Conservation (phyloP, 2,797 vertebrate species). For the Hoplostethus mediterraneus region DNA sequence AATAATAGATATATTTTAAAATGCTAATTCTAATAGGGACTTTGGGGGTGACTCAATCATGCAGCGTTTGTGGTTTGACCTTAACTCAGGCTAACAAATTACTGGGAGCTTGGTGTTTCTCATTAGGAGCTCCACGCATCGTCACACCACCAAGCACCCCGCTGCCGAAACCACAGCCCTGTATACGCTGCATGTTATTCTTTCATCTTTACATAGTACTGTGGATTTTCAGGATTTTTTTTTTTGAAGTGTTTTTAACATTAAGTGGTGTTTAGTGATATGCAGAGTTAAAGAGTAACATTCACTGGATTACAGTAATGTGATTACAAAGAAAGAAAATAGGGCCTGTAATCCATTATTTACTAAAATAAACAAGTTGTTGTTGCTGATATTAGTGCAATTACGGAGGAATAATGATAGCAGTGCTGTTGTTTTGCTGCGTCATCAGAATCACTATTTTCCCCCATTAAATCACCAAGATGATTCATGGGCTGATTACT, state of each 20-base stretch:
- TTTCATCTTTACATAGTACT: conserved; percentile 29
- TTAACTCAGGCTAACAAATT: conserved; percentile 72
- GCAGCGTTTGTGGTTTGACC: conserved; percentile 77
- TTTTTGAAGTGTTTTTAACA: neutral
- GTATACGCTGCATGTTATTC: conserved; percentile 31
- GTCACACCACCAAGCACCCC: conserved; percentile 57
- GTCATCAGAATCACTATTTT: neutral
- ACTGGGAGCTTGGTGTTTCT: conserved; percentile 70
- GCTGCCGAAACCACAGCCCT: conserved; percentile 45
- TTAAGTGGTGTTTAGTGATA: neutral
- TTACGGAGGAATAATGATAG: neutral
- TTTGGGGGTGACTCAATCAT: conserved; percentile 76
- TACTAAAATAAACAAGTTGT: neutral
- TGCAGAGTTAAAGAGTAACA: neutral
- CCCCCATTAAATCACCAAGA: neutral
- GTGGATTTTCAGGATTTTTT: neutral
- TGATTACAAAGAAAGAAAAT: neutral
- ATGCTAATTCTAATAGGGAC: conserved; percentile 79
- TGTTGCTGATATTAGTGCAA: conserved; percentile 12
- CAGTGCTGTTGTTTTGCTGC: neutral
- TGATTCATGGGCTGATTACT: conserved; percentile 2
- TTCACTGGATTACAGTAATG: neutral
- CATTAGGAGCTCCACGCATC: conserved; percentile 74
- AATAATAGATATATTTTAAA: conserved; percentile 84
- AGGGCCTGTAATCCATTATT: neutral